Conservation (phyloP, 2,888 invertebrate genomes). For the Lithophane leautieri region DNA sequence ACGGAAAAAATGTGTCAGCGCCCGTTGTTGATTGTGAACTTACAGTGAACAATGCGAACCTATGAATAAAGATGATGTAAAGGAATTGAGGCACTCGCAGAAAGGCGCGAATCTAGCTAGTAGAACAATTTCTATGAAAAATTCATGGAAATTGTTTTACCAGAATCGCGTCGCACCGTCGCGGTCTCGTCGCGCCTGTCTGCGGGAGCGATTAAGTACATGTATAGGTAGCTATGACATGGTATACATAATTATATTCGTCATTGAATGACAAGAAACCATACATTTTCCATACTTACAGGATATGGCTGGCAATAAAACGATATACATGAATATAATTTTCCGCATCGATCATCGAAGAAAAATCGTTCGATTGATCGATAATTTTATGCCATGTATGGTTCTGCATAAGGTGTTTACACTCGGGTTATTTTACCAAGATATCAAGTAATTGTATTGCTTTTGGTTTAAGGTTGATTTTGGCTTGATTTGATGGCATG, state of each 20-base stretch:
- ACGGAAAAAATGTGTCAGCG: slow-evolving; percentile 21
- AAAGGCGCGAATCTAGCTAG: too few species aligned
- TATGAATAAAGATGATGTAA: slow-evolving; percentile 1
- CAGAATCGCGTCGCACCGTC: too few species aligned
- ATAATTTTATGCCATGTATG: slow-evolving; percentile 47
- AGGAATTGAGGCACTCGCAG: too few species aligned
- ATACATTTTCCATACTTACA: slow-evolving; percentile 18
- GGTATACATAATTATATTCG: slow-evolving; percentile 3
- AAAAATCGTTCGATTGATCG: slow-evolving; percentile 55
- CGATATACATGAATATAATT: slow-evolving; percentile 45
- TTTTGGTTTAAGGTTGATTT: slow-evolving; percentile 45
- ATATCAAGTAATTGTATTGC: slow-evolving; percentile 3
- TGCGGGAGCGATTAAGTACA: too few species aligned
- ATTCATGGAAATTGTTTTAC: too few species aligned
- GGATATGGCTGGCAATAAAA: slow-evolving; percentile 41
- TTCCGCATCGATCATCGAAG: slow-evolving; percentile 49
- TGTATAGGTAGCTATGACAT: not conserved
- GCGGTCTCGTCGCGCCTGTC: too few species aligned
- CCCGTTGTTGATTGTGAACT: slow-evolving; percentile 34
- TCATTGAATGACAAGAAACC: slow-evolving; percentile 20
- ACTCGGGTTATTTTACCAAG: slow-evolving; percentile 41
- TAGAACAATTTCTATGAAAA: too few species aligned
- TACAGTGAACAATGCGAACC: slow-evolving; percentile 15
- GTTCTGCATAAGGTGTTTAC: slow-evolving; percentile 47
- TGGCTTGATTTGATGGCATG: slow-evolving; percentile 34